Base-by-base conservation (phyloP, 1,140 invertebrate species). In the Episyrphus balteatus region DNA sequence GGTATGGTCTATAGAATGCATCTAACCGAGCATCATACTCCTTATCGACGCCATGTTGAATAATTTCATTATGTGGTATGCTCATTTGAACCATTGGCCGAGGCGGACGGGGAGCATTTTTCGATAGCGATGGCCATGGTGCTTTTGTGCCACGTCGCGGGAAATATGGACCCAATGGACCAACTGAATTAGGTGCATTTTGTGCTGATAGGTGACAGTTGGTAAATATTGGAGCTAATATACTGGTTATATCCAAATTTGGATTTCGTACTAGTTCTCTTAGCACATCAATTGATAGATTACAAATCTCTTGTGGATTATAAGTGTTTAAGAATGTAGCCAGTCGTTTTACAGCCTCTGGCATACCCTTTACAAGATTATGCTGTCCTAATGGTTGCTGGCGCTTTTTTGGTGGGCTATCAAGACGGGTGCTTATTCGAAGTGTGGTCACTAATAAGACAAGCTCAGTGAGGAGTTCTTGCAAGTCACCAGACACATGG, bases 281-380 rank as follows among this genome's bases (percentile, higher is more conserved):
- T 14, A 94, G 73, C 19, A 92, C 76, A 56, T 91, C 84, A 55
- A 92, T 79, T 26, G 84, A 82, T 45, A 84, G 75, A 43, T 80
- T 79, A 50, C 89, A 73, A 56, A 94, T 80, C 51, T 93, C 86
- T 1, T 83, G 78, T n/a, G 88, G 84, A 61, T 89, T 91, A 59
- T 89, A 93, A 6, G 89, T 86, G 66, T 94, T 94, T 1, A 94
- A 75, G 26, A 95, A 70, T 0, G 89, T 91, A 11, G 91, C 81
- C 40, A 93, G 68, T 49, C 92, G 86, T 44, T 88, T 76, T 7
- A 89, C 72, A 6, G 88, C 80, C 59, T 93, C 90, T 15, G 83
- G 78, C 75, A 88, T 83, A 52, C 93, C 90, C 68, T 93, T 93
- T 55, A 77, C 51, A 31, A 62, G 44, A 32, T 63, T 58, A 43